Conservation (phyloP, 1,140 invertebrate species). For the Eriocheir sinensis region DNA sequence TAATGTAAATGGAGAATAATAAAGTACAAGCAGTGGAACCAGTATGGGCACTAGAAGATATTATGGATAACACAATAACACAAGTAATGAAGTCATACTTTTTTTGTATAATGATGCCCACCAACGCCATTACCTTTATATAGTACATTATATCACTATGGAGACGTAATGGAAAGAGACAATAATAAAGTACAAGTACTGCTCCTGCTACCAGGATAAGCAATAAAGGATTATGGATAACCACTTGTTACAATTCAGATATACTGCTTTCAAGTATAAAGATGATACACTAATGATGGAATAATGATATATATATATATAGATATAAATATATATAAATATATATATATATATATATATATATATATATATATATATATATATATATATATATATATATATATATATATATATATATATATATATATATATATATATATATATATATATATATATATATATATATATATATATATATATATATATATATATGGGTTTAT, state of each 20-base stretch:
- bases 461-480: too few relatives aligned
- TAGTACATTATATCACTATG: constrained; percentile 38
- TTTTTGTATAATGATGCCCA: constrained; percentile 41
- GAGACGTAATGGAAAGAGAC: constrained; percentile 41
- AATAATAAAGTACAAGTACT: constrained; percentile 45
- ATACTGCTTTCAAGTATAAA: constrained; percentile 30
- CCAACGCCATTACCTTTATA: neutral
- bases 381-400: too few relatives aligned
- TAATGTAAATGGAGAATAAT: too few relatives aligned
- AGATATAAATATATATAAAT: neutral
- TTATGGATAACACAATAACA: constrained; percentile 30
- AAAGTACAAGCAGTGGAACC: too few relatives aligned
- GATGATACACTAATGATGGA: neutral
- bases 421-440: too few relatives aligned
- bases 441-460: too few relatives aligned
- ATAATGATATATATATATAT: neutral
- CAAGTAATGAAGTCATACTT: neutral
- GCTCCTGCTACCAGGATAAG: neutral
- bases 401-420: too few relatives aligned
- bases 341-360: neutral
- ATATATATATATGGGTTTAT: too few relatives aligned
- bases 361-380: too few relatives aligned
- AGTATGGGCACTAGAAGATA: too few relatives aligned
- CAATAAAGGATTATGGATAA: constrained; percentile 42
- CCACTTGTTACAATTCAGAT: constrained; percentile 50